These are phyloP conservation scores for Megaptera novaeangliae DNA, from an alignment of 2,113 vertebrate species.

Conservation along the genomic window DNA sequence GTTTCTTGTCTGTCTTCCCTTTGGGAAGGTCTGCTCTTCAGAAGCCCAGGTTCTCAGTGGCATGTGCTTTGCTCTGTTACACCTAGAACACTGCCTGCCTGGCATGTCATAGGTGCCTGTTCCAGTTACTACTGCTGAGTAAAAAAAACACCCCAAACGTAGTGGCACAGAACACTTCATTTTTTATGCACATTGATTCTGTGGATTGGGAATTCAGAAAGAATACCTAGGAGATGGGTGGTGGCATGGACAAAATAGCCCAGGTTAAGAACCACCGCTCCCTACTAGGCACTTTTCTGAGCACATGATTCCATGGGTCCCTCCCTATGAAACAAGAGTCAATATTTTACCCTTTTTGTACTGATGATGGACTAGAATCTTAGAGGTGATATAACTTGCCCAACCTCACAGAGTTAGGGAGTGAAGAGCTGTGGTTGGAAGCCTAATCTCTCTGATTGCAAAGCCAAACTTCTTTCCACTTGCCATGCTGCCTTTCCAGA, in stretches of 20 bases:
- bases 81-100: neutral
- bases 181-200: neutral
- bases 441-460: neutral
- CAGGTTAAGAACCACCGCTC: neutral
- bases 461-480: neutral
- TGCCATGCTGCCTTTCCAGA: neutral
- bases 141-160: neutral
- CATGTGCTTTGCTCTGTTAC: fast-evolving
- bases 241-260: neutral
- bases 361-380: neutral
- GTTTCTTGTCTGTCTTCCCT: neutral
- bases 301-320: too few relatives aligned
- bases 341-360: neutral
- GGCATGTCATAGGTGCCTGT: fast-evolving
- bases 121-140: neutral
- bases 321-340: neutral
- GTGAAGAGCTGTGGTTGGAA: neutral
- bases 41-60: neutral
- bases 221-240: neutral
- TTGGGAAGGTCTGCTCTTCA: neutral
- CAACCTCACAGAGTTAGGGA: neutral
- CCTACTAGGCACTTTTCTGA: neutral
- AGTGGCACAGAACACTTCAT: neutral
- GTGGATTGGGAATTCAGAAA: neutral
- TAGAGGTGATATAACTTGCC: neutral